phyloP scores from a whole-genome alignment of 23 tunicate species.

The Clavelina lepadiformis region DNA sequence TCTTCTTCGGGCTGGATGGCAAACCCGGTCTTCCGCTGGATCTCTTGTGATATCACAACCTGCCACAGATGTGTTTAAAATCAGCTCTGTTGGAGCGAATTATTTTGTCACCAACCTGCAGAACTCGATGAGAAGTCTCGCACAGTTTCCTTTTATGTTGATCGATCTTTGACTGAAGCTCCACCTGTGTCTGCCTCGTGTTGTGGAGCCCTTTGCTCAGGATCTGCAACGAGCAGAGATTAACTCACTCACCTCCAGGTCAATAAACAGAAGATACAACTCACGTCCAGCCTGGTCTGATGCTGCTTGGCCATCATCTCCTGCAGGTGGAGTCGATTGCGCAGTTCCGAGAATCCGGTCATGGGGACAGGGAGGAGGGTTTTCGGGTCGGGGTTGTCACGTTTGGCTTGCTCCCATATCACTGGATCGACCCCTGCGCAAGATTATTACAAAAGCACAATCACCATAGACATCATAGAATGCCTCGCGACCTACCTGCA shows the following conservation, averaged over 20 bases:
- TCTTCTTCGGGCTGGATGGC: slow-evolving; percentile 99
- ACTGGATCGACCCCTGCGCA: slow-evolving; percentile 85
- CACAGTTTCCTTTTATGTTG: slow-evolving; percentile 74
- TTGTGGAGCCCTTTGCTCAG: slow-evolving; percentile 67
- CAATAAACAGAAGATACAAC: no score
- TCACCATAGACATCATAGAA: background rate
- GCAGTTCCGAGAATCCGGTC: slow-evolving; percentile 75
- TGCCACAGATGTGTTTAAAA: slow-evolving; percentile 3
- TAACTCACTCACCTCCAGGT: no score
- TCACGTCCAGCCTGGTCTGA: slow-evolving; percentile 79
- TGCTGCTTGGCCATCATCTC: slow-evolving; percentile 83
- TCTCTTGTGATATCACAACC: slow-evolving; percentile 91
- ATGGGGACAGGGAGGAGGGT: slow-evolving; percentile 92
- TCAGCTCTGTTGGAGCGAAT: background rate
- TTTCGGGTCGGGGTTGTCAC: slow-evolving; percentile 79
- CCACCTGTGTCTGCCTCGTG: slow-evolving; percentile 59
- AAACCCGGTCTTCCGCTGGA: slow-evolving; percentile 78
- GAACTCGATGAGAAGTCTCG: slow-evolving; percentile 76
- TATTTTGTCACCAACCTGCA: slow-evolving; percentile 42
- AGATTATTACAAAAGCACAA: background rate
- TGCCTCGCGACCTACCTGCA: slow-evolving; percentile 36
- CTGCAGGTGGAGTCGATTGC: slow-evolving; percentile 63
- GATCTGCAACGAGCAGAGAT: slow-evolving; percentile 66
- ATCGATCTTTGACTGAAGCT: slow-evolving; percentile 75
- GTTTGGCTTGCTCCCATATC: slow-evolving; percentile 96